Evolutionary conservation across 2,113 vertebrate genomes (phyloP), one percentile per base, ranked within the genome.

Genomic region (Crotalus tigris): DNA sequence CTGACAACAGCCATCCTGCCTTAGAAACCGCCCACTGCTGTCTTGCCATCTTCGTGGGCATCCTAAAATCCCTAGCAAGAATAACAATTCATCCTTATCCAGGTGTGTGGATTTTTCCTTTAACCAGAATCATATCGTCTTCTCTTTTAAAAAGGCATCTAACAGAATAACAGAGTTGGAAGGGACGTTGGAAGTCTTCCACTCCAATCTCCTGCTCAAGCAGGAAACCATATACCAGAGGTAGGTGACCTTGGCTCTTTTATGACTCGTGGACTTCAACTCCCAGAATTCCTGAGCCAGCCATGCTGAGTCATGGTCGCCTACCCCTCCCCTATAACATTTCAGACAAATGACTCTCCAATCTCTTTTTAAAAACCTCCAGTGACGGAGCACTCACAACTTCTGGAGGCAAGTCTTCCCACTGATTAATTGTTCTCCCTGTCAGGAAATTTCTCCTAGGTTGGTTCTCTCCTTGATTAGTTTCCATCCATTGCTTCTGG

Each of bases 11-110:
- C 88, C 95, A 93, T 87, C 91, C 92, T 96, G 93, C 93, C 94
- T 97, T 95, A 94, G 96, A 94, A 94, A 88, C 94, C 95, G 93
- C 95, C 95, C 95, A 96, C 95, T 96, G 95, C 93, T 96, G 91
- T 90, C 51, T 86, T 90, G 21, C 92, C 94, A 90, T 93, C 93
- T 91, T 94, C 93, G 92, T 24, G 9, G n/a, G 53, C 88, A 51
- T 85, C 95, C 94, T 91, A 90, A 54, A 93, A 94, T 92, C 94
- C 87, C 88, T 93, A 86, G 51, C 13, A 12, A 93, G 91, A 92
- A 96, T 95, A 95, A 97, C 95, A 96, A 95, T 94, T 90, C 6
- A 26, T 91, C 94, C 92, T 95, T 46, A 33, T 91, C 96, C 97
- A 97, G 95, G 95, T 97, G 96, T 94, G 13, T 39, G 69, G n/a